A percentile compares a stretch with the other conserved stretches of the same genome.
Conservation (phyloP, 2,113 vertebrate species). For the Aldabrachelys gigantea region DNA sequence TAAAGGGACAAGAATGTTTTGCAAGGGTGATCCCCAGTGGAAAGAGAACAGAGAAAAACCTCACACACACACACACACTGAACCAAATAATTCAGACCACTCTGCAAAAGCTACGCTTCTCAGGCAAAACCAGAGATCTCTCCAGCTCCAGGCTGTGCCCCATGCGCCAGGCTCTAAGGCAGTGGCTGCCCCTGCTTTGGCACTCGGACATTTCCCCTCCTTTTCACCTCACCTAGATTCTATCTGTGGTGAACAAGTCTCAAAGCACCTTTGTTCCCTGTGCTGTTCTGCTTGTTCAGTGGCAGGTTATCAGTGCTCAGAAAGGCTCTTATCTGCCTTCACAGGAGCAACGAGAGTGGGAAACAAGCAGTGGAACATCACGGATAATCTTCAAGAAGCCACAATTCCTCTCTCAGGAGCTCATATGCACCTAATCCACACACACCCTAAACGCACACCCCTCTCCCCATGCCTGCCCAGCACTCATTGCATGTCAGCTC, state of each 20-base stretch:
- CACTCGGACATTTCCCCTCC: background rate
- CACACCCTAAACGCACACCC: background rate
- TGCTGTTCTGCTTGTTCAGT: background rate
- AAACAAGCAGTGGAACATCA: background rate
- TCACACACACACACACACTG: background rate
- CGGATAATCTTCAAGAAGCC: background rate
- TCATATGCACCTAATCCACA: background rate
- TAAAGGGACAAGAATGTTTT: background rate
- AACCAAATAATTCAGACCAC: no score
- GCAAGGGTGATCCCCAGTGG: background rate
- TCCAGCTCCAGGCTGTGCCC: background rate
- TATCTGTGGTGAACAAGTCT: background rate
- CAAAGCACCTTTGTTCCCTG: background rate
- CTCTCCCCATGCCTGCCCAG: background rate
- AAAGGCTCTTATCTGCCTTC: background rate
- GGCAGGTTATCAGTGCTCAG: background rate
- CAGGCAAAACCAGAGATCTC: background rate
- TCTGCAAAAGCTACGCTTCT: background rate
- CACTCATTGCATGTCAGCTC: background rate
- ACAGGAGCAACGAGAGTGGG: background rate
- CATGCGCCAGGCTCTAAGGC: background rate
- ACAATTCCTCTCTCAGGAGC: conserved; percentile 7
- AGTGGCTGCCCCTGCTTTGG: background rate
- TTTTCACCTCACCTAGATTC: background rate
- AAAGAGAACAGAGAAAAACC: background rate